Conservation (phyloP, 2,797 vertebrate genomes). For the Moxostoma hubbsi region DNA sequence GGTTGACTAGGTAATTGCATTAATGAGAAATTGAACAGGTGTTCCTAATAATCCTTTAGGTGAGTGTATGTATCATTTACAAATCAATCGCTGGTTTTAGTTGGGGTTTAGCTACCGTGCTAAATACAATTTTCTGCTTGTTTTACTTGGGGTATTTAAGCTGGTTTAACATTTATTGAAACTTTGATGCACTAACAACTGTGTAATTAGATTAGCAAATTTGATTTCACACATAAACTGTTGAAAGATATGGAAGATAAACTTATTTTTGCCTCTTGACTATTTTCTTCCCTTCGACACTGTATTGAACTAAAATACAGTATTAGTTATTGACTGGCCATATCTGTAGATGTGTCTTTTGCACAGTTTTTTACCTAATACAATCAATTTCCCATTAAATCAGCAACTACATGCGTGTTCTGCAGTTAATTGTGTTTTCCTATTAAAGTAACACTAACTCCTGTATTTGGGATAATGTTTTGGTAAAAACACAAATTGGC, state of each 20-base stretch:
- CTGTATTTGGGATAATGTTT: too few species aligned
- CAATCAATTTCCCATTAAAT: too few species aligned
- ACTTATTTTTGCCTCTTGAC: neutral
- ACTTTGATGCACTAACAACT: conserved; percentile 34
- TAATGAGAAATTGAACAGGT: too few species aligned
- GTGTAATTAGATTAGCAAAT: conserved; percentile 34
- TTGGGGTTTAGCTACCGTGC: conserved; percentile 55
- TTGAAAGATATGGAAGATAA: neutral
- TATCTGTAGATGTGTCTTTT: neutral
- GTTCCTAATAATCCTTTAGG: too few species aligned
- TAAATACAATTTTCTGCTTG: conserved; percentile 77
- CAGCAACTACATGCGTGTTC: too few species aligned
- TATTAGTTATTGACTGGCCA: neutral
- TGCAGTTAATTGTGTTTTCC: too few species aligned
- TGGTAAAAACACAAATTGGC: too few species aligned
- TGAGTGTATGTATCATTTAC: conserved; percentile 80
- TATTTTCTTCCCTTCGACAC: neutral
- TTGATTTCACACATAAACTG: conserved; percentile 41
- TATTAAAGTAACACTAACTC: too few species aligned
- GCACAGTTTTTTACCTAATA: too few species aligned
- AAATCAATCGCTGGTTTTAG: conserved; percentile 77
- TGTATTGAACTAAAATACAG: neutral
- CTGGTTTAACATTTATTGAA: conserved; percentile 28
- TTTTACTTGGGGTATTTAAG: conserved; percentile 65
- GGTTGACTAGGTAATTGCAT: too few species aligned